Evolutionary conservation across 2,797 vertebrate species (phyloP).

Genomic region (Onychomys torridus): DNA sequence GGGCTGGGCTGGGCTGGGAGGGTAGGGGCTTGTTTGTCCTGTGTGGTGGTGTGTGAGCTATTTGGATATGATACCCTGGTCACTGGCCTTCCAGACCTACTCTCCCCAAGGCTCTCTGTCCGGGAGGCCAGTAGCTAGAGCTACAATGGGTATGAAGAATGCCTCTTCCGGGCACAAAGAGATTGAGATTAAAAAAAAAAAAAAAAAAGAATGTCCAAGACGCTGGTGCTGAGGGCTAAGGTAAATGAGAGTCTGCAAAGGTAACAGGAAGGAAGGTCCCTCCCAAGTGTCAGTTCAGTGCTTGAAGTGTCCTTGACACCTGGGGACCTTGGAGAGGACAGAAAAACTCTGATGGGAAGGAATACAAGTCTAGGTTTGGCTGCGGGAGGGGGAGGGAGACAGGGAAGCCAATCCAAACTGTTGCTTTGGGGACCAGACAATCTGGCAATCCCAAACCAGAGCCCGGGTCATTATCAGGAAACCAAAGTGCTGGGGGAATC

Average conservation of each 20-base stretch:
- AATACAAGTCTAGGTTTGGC: fast-evolving
- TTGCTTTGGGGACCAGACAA: not conserved
- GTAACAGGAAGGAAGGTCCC: not conserved
- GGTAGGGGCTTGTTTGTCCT: not conserved
- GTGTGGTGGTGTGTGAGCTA: not conserved
- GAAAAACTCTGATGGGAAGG: too few species aligned
- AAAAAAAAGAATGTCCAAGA: not conserved
- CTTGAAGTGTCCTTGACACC: not conserved
- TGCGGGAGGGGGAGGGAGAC: not conserved
- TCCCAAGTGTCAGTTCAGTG: fast-evolving
- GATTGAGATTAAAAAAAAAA: not conserved
- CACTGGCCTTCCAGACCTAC: not conserved
- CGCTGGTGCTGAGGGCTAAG: fast-evolving
- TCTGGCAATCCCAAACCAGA: not conserved
- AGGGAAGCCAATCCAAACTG: not conserved
- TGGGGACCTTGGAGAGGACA: not conserved
- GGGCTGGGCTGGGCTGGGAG: not conserved
- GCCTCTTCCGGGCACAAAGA: not conserved
- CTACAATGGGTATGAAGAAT: fast-evolving
- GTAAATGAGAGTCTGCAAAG: not conserved
- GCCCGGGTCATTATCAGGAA: slow-evolving; percentile 29
- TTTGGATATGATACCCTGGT: fast-evolving
- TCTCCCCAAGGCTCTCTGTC: not conserved
- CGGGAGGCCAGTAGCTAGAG: not conserved
- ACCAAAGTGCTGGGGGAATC: slow-evolving; percentile 55